Evolutionary conservation across 2,888 invertebrate species (phyloP).

Genomic region (Agrotis clavis): DNA sequence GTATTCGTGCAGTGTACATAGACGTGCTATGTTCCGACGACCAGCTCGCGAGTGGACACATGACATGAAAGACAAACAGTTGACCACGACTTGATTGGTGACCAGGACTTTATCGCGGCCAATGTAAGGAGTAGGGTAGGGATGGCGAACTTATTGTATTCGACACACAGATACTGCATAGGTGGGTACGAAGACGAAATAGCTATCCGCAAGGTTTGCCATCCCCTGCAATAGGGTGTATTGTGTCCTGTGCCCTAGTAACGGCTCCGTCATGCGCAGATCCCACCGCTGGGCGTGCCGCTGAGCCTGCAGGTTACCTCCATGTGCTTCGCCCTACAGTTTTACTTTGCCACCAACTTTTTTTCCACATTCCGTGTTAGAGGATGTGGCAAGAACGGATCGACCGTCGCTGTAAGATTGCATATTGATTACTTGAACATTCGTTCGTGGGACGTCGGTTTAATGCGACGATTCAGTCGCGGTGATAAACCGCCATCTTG

Average conservation of each 20-base stretch:
- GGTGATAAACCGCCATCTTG: neutral
- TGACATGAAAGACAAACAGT: neutral
- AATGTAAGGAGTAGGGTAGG: conserved; percentile 7
- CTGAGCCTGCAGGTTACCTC: conserved; percentile 84
- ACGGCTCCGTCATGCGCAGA: conserved; percentile 76
- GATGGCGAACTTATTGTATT: conserved; percentile 1
- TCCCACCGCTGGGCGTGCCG: conserved; percentile 83
- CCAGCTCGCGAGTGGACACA: conserved; percentile 29
- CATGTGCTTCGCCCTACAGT: conserved; percentile 92
- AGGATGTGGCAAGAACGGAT: conserved; percentile 99
- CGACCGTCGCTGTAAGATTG: conserved; percentile 97
- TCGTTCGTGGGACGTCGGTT: conserved; percentile 52
- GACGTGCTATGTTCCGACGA: conserved; percentile 16
- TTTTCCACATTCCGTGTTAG: conserved; percentile 94
- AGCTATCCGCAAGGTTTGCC: conserved; percentile 1
- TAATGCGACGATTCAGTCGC: conserved; percentile 64
- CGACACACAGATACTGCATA: neutral
- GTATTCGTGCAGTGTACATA: conserved; percentile 34
- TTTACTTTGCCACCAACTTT: conserved; percentile 93
- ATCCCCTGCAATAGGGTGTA: conserved; percentile 18
- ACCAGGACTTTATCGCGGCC: neutral
- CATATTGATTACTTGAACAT: conserved; percentile 60
- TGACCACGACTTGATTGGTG: conserved; percentile 4
- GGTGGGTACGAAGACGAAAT: neutral
- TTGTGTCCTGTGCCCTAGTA: conserved; percentile 31